phyloP scores from a whole-genome alignment of 2,888 invertebrate genomes.

The Augiades crinisus region DNA sequence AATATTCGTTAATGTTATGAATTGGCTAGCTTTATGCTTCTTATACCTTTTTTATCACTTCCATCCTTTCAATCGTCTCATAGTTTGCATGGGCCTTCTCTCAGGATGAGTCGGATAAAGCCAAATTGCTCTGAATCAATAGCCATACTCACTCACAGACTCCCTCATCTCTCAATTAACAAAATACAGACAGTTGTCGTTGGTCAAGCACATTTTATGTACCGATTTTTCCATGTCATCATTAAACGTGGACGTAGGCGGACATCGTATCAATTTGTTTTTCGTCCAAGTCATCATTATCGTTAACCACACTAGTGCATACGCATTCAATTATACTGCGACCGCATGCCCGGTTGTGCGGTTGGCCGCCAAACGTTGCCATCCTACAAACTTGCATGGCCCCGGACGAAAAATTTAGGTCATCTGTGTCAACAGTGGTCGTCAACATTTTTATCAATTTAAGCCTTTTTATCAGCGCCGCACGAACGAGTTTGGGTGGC shows the following conservation, averaged over 20 bases:
- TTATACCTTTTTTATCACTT: too few species aligned
- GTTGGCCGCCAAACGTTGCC: background rate
- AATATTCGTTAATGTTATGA: too few species aligned
- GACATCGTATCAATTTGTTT: background rate
- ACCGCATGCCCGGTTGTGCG: slow-evolving; percentile 2
- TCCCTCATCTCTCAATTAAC: too few species aligned
- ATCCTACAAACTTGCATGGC: background rate
- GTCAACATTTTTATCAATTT: slow-evolving; percentile 10
- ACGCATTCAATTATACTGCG: slow-evolving; percentile 8
- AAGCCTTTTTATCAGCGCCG: background rate
- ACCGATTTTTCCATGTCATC: background rate
- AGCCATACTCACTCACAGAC: too few species aligned
- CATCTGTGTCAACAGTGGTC: background rate
- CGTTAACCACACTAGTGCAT: background rate
- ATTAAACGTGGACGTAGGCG: background rate
- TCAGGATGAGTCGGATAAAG: too few species aligned
- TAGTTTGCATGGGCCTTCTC: background rate
- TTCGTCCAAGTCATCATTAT: background rate
- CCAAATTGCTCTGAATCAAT: too few species aligned
- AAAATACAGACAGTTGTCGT: too few species aligned
- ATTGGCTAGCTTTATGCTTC: too few species aligned
- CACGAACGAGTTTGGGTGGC: background rate
- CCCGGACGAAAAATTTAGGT: background rate
- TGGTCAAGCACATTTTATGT: too few species aligned
- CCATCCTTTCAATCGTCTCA: too few species aligned